Evolutionary conservation across 2,113 vertebrate genomes (phyloP).

Genomic region (Lonchura striata): DNA sequence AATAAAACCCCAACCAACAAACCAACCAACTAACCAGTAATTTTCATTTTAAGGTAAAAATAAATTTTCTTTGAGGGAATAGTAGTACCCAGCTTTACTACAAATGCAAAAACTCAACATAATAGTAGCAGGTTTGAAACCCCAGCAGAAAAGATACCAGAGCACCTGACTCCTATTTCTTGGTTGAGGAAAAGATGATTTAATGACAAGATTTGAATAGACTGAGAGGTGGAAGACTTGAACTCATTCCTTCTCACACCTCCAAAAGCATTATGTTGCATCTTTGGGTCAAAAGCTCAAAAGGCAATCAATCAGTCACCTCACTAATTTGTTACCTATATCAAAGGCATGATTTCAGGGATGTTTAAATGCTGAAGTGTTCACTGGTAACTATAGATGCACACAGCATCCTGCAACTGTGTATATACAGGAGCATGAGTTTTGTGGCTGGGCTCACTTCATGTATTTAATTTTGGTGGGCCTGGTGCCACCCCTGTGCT

Average conservation of each 20-base stretch:
- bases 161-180: not conserved
- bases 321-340: not conserved
- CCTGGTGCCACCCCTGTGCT: not conserved
- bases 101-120: not conserved
- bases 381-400: not conserved
- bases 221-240: no score
- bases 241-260: no score
- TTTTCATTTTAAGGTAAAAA: not conserved
- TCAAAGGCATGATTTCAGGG: not conserved
- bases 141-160: not conserved
- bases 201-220: not conserved
- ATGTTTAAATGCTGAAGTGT: not conserved
- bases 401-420: not conserved
- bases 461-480: not conserved
- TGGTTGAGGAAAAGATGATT: not conserved
- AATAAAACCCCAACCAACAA: not conserved
- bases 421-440: not conserved
- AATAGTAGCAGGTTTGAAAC: not conserved
- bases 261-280: not conserved
- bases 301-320: not conserved
- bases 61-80: not conserved
- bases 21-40: not conserved
- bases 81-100: not conserved
- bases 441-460: not conserved
- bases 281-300: not conserved